phyloP scores from a whole-genome alignment of 1,140 invertebrate species.

The Bombus affinis region DNA sequence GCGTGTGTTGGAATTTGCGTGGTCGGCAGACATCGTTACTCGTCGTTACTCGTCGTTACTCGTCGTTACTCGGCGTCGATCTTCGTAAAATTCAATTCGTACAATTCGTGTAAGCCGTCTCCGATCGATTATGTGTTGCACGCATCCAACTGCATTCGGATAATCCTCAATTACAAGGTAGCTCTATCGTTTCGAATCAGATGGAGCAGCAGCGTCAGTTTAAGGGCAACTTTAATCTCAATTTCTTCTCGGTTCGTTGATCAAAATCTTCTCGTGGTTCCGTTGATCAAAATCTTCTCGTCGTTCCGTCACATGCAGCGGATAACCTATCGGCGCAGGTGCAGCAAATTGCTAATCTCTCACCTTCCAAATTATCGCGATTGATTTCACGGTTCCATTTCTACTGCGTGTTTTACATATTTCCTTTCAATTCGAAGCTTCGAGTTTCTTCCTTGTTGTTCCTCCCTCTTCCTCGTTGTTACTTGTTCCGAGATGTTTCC shows the following conservation, averaged over 20 bases:
- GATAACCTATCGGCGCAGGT: neutral
- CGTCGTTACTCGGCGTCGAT: neutral
- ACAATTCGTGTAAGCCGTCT: neutral
- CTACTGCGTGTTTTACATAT: too few species aligned
- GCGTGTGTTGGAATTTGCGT: too few species aligned
- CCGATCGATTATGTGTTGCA: constrained; percentile 32
- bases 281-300: neutral
- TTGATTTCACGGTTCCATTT: too few species aligned
- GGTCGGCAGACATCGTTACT: neutral
- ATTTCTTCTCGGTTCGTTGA: neutral
- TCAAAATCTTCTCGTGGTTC: neutral
- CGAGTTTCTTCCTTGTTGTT: too few species aligned
- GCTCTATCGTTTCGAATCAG: constrained; percentile 23
- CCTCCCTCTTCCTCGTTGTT: too few species aligned
- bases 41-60: neutral
- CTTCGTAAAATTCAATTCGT: neutral
- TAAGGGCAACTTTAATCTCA: neutral
- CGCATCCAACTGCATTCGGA: constrained; percentile 12
- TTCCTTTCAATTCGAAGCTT: too few species aligned
- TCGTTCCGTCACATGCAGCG: neutral
- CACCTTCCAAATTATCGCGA: too few species aligned
- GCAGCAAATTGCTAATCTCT: neutral
- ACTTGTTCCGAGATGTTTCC: too few species aligned
- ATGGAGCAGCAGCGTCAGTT: neutral
- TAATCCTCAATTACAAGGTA: constrained; percentile 29